Conservation (phyloP, 2,113 vertebrate genomes). For the Epinephelus lanceolatus region DNA sequence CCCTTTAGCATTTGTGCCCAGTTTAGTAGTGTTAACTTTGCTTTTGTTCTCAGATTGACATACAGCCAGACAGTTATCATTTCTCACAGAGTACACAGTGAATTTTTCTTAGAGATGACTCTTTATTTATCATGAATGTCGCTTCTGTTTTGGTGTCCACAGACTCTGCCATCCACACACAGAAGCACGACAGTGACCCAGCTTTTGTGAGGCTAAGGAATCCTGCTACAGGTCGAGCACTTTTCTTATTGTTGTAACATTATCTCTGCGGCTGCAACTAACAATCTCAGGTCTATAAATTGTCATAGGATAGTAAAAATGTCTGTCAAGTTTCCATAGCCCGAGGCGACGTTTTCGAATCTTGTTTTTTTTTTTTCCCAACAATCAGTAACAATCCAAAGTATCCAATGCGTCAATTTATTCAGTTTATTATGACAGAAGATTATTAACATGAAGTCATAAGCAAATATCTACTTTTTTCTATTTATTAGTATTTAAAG, state of each 20-base stretch:
- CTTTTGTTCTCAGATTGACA: neutral
- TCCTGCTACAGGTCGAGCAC: conserved; percentile 80
- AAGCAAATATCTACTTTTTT: too few species aligned
- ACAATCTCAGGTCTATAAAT: neutral
- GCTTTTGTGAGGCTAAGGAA: conserved; percentile 81
- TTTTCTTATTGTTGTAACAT: too few species aligned
- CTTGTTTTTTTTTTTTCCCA: neutral
- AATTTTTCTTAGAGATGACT: neutral
- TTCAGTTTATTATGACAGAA: neutral
- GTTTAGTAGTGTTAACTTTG: neutral
- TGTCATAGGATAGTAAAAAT: too few species aligned
- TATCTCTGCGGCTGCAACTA: neutral
- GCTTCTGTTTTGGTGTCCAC: conserved; percentile 38
- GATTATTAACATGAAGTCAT: too few species aligned
- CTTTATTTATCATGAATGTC: neutral
- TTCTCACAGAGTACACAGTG: neutral
- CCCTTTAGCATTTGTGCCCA: too few species aligned
- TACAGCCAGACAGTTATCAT: neutral
- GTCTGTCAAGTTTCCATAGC: neutral
- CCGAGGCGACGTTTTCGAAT: neutral
- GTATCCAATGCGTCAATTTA: neutral
- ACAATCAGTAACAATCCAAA: neutral
- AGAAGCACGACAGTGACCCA: conserved; percentile 67
- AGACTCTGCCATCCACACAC: conserved; percentile 77
- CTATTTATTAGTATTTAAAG: too few species aligned